A percentile compares a stretch with the other conserved stretches of the same genome.
phyloP scores from a whole-genome alignment of 2,888 invertebrate genomes.

The Drosophila pseudotalamancana region DNA sequence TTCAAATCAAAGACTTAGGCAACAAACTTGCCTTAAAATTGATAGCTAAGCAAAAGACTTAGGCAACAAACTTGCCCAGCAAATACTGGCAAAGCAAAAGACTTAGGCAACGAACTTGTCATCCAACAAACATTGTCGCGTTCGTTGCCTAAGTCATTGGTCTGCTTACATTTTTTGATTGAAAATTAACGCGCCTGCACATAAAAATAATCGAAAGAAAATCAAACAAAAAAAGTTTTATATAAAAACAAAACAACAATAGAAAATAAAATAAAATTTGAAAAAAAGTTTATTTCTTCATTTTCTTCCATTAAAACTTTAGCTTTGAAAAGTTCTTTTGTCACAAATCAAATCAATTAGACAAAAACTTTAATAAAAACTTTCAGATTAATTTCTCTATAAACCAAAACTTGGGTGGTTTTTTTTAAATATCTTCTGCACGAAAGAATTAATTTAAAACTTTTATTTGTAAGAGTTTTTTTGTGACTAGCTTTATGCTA shows the following conservation, averaged over 20 bases:
- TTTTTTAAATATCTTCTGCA: too few species aligned
- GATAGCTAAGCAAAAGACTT: conserved; percentile 12
- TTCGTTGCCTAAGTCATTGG: conserved; percentile 55
- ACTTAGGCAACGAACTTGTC: conserved; percentile 6
- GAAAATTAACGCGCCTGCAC: conserved; percentile 8
- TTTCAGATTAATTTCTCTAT: too few species aligned
- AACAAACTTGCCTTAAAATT: conserved; percentile 25
- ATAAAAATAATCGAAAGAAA: conserved; percentile 9
- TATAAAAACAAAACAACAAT: background rate
- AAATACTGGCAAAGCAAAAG: too few species aligned
- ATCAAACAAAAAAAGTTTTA: too few species aligned
- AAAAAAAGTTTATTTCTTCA: background rate
- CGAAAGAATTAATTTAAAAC: too few species aligned
- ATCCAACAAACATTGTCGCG: conserved; percentile 13
- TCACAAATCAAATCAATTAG: too few species aligned
- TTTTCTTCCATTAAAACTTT: too few species aligned
- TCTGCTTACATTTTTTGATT: background rate
- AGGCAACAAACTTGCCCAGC: conserved; percentile 3
- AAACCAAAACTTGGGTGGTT: too few species aligned
- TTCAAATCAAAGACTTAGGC: conserved; percentile 30
- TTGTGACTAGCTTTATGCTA: too few species aligned
- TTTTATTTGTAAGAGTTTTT: too few species aligned
- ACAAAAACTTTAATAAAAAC: too few species aligned
- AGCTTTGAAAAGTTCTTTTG: too few species aligned
- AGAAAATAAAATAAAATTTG: background rate